phyloP scores from a whole-genome alignment of 1,140 invertebrate species.

The Drosophila pallidifrons region DNA sequence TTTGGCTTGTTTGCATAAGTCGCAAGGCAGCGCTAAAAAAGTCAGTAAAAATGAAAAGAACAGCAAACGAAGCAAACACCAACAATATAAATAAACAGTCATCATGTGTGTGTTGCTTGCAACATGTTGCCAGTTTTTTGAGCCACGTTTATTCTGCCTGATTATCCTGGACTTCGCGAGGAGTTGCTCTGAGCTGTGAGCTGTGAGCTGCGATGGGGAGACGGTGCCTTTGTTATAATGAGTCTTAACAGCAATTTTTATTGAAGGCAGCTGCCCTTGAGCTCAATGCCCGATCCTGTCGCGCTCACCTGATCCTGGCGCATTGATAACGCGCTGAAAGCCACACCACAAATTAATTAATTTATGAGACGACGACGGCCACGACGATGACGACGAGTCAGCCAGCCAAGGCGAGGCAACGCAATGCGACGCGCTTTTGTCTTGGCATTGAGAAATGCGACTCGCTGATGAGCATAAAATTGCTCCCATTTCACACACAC shows the following conservation, averaged over 20 bases:
- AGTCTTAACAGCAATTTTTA: constrained; percentile 79
- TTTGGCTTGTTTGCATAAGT: constrained; percentile 76
- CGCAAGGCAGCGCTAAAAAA: neutral
- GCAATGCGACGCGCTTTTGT: constrained; percentile 7
- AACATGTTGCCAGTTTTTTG: constrained; percentile 58
- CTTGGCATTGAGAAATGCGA: constrained; percentile 72
- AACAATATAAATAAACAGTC: constrained; percentile 17
- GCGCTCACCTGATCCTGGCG: constrained; percentile 48
- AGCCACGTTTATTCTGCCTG: constrained; percentile 44
- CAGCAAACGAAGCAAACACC: neutral
- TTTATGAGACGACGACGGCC: constrained; percentile 62
- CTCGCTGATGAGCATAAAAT: constrained; percentile 79
- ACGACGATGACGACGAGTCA: constrained; percentile 3
- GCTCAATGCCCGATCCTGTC: constrained; percentile 41
- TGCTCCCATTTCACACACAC: constrained; percentile 49
- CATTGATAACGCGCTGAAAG: constrained; percentile 81
- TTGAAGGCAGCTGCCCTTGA: constrained; percentile 75
- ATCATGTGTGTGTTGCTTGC: constrained; percentile 35
- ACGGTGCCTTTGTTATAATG: constrained; percentile 61
- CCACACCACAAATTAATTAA: constrained; percentile 83
- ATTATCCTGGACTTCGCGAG: constrained; percentile 56
- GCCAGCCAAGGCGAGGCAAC: constrained; percentile 21
- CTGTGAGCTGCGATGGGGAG: neutral
- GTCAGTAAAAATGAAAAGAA: constrained; percentile 5
- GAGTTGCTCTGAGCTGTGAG: no score